Conservation (phyloP, 2,113 vertebrate genomes). For the Phrynosoma blainvillii region DNA sequence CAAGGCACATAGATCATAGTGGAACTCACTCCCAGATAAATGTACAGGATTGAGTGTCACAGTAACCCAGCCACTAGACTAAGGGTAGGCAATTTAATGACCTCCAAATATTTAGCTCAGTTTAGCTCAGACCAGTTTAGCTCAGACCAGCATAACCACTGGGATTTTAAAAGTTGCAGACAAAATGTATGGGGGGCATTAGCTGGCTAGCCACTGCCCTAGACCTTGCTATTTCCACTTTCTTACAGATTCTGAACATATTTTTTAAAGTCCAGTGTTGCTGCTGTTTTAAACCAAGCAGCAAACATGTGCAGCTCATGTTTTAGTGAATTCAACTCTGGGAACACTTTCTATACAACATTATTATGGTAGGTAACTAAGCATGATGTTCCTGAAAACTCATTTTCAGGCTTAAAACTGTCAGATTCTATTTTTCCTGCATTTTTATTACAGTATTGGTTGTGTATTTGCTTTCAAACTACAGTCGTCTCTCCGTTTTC, state of each 20-base stretch:
- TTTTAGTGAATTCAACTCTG: slow-evolving; percentile 43
- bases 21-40: background rate
- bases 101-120: no score
- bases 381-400: slow-evolving; percentile 6
- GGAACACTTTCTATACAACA: background rate
- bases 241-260: slow-evolving; percentile 3
- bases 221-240: background rate
- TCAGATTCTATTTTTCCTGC: slow-evolving; percentile 21
- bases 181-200: background rate
- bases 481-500: no score
- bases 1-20: background rate
- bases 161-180: no score
- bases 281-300: slow-evolving; percentile 28
- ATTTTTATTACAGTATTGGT: slow-evolving; percentile 36
- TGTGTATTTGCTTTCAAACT: slow-evolving; percentile 45
- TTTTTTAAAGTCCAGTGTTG: slow-evolving; percentile 1
- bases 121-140: no score
- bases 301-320: slow-evolving; percentile 26
- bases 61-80: background rate
- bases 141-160: no score
- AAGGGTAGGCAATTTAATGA: no score
- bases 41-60: background rate
- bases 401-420: slow-evolving; percentile 15
- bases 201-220: background rate
- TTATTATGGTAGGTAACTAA: slow-evolving; percentile 26